These are phyloP conservation scores for Dendrocincla tyrannina DNA, from an alignment of 2,797 vertebrate species.

Conservation along the genomic window DNA sequence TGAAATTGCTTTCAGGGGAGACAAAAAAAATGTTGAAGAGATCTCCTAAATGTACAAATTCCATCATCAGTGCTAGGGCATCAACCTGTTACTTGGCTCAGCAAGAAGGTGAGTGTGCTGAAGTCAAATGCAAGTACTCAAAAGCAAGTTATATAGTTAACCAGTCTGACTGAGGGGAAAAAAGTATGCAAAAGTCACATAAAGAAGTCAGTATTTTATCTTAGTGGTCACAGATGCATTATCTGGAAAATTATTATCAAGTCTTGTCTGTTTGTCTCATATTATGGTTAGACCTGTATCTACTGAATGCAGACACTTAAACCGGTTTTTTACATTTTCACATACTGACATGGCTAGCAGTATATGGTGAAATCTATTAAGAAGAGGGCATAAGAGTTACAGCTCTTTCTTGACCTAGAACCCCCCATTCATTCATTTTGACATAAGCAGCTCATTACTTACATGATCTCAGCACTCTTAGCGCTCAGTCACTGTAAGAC, in stretches of 20 bases:
- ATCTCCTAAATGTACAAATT: neutral
- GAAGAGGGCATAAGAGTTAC: neutral
- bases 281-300: neutral
- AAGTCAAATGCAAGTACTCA: neutral
- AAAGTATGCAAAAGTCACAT: neutral
- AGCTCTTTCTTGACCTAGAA: neutral
- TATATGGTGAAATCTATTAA: neutral
- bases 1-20: neutral
- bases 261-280: neutral
- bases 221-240: neutral
- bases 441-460: neutral
- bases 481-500: neutral
- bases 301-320: neutral
- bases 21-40: neutral
- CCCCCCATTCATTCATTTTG: neutral
- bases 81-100: neutral
- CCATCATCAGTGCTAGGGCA: neutral
- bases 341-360: neutral
- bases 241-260: neutral
- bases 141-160: neutral
- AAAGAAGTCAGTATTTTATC: neutral
- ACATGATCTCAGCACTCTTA: neutral
- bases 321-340: neutral
- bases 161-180: neutral
- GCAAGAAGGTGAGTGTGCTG: neutral